phyloP scores from a whole-genome alignment of 2,113 vertebrate species.

The Camelus bactrianus region DNA sequence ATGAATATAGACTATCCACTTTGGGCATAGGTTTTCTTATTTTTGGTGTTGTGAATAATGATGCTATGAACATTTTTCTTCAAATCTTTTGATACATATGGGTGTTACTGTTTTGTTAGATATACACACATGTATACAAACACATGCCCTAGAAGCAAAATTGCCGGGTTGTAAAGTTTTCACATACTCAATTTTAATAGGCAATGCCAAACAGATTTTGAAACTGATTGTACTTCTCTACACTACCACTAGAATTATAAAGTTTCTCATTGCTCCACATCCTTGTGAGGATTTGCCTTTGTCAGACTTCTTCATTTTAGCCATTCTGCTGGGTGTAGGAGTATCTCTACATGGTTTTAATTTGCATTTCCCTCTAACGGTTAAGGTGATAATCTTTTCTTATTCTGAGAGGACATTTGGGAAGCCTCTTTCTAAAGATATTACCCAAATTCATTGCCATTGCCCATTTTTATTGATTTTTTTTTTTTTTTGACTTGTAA shows the following conservation, averaged over 20 bases:
- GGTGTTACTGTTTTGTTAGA: not conserved
- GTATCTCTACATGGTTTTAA: not conserved
- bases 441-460: not conserved
- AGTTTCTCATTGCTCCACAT: not conserved
- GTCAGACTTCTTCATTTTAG: not conserved
- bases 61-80: not conserved
- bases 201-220: not conserved
- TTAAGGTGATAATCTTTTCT: not conserved
- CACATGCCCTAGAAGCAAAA: not conserved
- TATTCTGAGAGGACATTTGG: not conserved
- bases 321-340: not conserved
- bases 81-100: not conserved
- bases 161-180: not conserved
- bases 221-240: not conserved
- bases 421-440: not conserved
- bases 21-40: not conserved
- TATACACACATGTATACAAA: not conserved
- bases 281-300: not conserved
- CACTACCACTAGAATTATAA: not conserved
- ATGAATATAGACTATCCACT: not conserved
- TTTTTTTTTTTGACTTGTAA: not conserved
- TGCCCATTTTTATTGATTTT: not conserved
- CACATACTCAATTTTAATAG: not conserved
- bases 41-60: not conserved
- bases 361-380: conserved; percentile 7